Evolutionary conservation across 2,113 vertebrate species (phyloP).

Genomic region (Platysternon megacephalum): DNA sequence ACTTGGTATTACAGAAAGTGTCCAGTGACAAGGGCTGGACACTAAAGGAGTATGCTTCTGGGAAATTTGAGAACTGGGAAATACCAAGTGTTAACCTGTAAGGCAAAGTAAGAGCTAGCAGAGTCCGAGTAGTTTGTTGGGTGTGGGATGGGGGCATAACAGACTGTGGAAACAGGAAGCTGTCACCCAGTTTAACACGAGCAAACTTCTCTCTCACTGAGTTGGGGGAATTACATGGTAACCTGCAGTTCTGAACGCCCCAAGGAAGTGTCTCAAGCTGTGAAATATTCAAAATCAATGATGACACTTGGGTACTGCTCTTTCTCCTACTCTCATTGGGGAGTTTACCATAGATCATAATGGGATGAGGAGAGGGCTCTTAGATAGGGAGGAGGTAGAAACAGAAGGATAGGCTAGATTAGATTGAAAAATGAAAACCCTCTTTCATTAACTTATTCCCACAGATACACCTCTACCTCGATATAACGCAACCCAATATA

Average conservation of each 20-base stretch:
- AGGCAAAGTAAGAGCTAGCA: not conserved
- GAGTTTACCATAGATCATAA: not conserved
- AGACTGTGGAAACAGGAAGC: not conserved
- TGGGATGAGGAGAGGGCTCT: not conserved
- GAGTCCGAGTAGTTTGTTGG: not conserved
- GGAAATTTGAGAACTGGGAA: not conserved
- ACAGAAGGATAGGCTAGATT: not conserved
- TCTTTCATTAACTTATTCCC: not conserved
- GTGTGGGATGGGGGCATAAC: not conserved
- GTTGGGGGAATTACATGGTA: not conserved
- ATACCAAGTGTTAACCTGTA: not conserved
- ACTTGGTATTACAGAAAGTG: not conserved
- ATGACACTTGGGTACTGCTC: not conserved
- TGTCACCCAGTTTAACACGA: not conserved
- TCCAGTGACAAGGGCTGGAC: not conserved
- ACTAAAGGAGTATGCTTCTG: not conserved
- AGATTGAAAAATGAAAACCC: accelerated
- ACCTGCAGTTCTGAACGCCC: not conserved
- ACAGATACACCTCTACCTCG: too few relatives aligned
- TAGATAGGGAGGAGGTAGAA: not conserved
- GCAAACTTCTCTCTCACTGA: not conserved
- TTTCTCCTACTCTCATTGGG: accelerated
- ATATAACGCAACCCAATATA: too few relatives aligned
- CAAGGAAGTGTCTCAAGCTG: not conserved
- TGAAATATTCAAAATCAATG: not conserved